These are phyloP conservation scores for Zoanthus sociatus DNA, from an alignment of 92 coral and sea anemone genomes.

Conservation along the genomic window DNA sequence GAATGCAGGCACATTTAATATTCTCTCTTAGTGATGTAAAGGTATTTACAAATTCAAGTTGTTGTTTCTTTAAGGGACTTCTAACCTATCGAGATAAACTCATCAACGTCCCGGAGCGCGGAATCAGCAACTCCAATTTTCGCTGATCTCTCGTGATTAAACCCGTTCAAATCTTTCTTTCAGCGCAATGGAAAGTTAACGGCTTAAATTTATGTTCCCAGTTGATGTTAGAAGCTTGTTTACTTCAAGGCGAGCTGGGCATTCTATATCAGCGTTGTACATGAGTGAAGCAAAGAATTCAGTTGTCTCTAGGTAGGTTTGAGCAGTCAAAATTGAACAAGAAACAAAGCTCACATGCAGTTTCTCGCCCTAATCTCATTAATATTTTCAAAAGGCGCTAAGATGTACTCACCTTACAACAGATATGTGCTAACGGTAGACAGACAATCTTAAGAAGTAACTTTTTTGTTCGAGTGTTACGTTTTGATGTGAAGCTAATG, in stretches of 20 bases:
- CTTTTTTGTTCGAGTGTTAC: constrained; percentile 80
- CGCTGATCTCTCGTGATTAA: constrained; percentile 90
- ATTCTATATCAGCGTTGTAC: constrained; percentile 20
- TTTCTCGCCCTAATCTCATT: constrained; percentile 65
- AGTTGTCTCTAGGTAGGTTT: constrained; percentile 18
- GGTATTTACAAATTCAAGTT: constrained; percentile 91
- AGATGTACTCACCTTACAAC: constrained; percentile 73
- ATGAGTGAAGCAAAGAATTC: neutral
- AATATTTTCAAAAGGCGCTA: constrained; percentile 64
- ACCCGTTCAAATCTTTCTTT: constrained; percentile 81
- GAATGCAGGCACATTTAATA: constrained; percentile 84
- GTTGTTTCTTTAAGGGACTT: constrained; percentile 76
- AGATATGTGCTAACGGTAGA: constrained; percentile 60
- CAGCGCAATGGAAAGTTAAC: constrained; percentile 73
- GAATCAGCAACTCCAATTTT: constrained; percentile 86
- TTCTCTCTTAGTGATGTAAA: constrained; percentile 76
- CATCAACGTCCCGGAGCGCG: constrained; percentile 92
- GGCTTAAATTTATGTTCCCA: constrained; percentile 62
- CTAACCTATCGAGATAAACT: constrained; percentile 89
- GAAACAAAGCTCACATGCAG: neutral
- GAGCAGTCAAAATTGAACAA: neutral
- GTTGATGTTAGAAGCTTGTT: constrained; percentile 41
- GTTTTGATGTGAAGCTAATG: constrained; percentile 85
- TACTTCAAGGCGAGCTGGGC: constrained; percentile 49
- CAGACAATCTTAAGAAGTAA: constrained; percentile 63